Base-by-base conservation (phyloP, 2,113 vertebrate genomes). In the Oncorhynchus masou region DNA sequence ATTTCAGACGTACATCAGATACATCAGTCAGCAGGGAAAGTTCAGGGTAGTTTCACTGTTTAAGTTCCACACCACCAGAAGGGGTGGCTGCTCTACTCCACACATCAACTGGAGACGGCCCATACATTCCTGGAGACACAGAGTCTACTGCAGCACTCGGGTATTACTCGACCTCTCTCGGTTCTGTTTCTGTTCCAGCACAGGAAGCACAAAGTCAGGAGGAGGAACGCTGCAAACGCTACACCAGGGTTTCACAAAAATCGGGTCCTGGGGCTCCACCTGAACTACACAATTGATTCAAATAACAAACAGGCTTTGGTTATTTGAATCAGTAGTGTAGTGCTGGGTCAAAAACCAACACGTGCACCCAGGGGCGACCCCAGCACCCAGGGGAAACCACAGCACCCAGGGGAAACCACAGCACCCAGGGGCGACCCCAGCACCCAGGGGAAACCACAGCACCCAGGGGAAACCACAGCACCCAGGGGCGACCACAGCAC, bases 141-240 rank as follows among this genome's bases (percentile, higher is more conserved):
- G 83, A 79, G 69, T 76, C 75, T 67, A 0, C 6, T 51, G 39
- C n/a, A n/a, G 75, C 68, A 78, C 74, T 73, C 31, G 31, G 64
- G 75, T 19, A 13, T 74, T 71, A 74, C 65, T 71, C 34, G 69
- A 51, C 49, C 51, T 13, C 2, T 4, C 49, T 51, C 49, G 15
- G 15, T 15, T 51, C 49, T 54, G 51, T 54, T 54, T 57, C 60
- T 4, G 68, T 54, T 84, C 31, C 12, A 68, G 74, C 65, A n/a
- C 60, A 49, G 79, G 19, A 15, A 54, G 51, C 79, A 82, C 54
- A 29, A 76, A 84, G 81, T 74, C 15, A n/a, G 64, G 51, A 68
- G 74, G 79, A 81, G 76, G 81, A 81, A 71, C 75, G 13, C 77
- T 77, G 71, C 66, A 74, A 74, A 77, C 4, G 15, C 22, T 6